These are phyloP conservation scores for Anadara kagoshimensis DNA, from an alignment of 1,140 invertebrate genomes.

Conservation along the genomic window DNA sequence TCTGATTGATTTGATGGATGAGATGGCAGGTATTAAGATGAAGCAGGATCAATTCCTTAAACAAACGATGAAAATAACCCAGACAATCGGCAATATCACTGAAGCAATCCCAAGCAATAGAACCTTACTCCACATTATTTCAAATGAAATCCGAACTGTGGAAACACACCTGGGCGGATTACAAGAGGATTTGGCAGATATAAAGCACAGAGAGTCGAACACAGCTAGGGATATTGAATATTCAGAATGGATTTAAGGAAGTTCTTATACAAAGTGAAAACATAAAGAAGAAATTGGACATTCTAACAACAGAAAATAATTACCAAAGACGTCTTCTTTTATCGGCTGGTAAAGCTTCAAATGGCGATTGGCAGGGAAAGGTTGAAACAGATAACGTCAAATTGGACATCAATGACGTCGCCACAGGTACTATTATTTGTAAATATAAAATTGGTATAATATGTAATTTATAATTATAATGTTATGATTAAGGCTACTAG, in stretches of 20 bases:
- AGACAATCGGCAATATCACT: slow-evolving; percentile 16
- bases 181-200: too few relatives aligned
- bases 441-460: too few relatives aligned
- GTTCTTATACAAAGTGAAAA: neutral
- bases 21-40: slow-evolving; percentile 39
- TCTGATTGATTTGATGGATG: slow-evolving; percentile 54
- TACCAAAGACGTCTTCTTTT: neutral
- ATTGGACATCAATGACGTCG: too few relatives aligned
- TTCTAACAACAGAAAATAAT: slow-evolving; percentile 6
- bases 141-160: too few relatives aligned
- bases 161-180: too few relatives aligned
- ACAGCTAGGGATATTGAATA: neutral
- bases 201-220: too few relatives aligned
- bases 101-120: slow-evolving; percentile 8
- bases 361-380: neutral
- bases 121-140: neutral
- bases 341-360: neutral
- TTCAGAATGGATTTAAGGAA: neutral
- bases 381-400: neutral
- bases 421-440: too few relatives aligned
- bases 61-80: neutral
- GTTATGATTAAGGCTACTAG: too few relatives aligned
- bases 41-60: slow-evolving; percentile 34
- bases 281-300: neutral
- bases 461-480: too few relatives aligned